phyloP scores from a whole-genome alignment of 2,888 invertebrate species.

The Mimachlamys varia region DNA sequence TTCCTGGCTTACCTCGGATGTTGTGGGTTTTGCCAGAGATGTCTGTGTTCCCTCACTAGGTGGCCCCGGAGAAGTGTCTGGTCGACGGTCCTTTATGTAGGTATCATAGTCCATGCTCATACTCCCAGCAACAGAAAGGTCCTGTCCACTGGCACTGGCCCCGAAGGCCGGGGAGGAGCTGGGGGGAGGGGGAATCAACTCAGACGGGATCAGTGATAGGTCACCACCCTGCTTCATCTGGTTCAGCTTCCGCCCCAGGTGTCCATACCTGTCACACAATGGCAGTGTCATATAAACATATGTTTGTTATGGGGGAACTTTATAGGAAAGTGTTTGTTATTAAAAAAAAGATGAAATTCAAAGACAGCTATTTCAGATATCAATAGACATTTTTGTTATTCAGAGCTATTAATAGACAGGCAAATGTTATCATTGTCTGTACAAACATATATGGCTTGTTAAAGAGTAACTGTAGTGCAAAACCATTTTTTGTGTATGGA shows the following conservation, averaged over 20 bases:
- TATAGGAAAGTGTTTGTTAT: background rate
- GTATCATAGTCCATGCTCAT: slow-evolving; percentile 66
- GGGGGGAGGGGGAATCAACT: slow-evolving; percentile 62
- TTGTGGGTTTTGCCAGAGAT: slow-evolving; percentile 34
- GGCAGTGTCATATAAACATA: background rate
- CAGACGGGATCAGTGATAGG: slow-evolving; percentile 56
- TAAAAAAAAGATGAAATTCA: too few species aligned
- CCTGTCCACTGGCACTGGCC: slow-evolving; percentile 42
- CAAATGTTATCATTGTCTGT: too few species aligned
- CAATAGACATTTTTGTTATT: too few species aligned
- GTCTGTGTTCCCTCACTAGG: slow-evolving; percentile 58
- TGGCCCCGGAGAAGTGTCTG: slow-evolving; percentile 61
- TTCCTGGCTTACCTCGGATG: background rate
- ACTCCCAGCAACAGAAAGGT: slow-evolving; percentile 37
- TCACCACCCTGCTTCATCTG: background rate
- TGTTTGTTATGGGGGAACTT: background rate
- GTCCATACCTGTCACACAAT: slow-evolving; percentile 47
- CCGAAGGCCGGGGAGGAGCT: slow-evolving; percentile 61
- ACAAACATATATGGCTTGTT: too few species aligned
- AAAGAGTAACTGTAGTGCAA: too few species aligned
- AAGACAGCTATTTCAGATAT: too few species aligned
- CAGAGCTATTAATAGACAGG: too few species aligned
- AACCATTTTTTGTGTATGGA: too few species aligned
- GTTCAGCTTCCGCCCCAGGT: slow-evolving; percentile 11
- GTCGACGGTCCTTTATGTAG: slow-evolving; percentile 58